A percentile compares a stretch with the other conserved stretches of the same genome.
Evolutionary conservation across 2,797 vertebrate species (phyloP).

Genomic region (Sebastes trivittatus): DNA sequence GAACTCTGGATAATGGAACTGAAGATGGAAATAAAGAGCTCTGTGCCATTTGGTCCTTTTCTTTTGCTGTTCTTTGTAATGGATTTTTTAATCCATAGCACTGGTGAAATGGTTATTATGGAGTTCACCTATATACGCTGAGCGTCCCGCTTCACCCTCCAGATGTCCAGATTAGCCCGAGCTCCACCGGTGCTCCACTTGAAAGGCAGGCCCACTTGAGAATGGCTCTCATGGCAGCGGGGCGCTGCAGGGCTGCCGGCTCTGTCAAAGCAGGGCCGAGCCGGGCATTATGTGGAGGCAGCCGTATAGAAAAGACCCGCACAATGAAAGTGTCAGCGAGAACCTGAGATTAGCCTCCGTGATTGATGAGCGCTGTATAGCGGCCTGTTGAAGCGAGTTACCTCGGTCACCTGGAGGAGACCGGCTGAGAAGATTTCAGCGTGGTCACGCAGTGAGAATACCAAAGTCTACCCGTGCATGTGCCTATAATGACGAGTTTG

Average conservation of each 20-base stretch:
- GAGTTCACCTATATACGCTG: slow-evolving; percentile 22
- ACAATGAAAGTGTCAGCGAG: slow-evolving; percentile 80
- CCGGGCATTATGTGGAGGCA: slow-evolving; percentile 74
- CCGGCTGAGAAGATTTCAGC: not conserved
- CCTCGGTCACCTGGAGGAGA: slow-evolving; percentile 72
- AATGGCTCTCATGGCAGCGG: slow-evolving; percentile 55
- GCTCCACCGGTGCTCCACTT: slow-evolving; percentile 50
- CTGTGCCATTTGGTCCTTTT: not conserved
- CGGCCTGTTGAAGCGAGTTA: slow-evolving; percentile 59
- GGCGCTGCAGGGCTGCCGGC: slow-evolving; percentile 57
- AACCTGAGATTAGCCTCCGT: slow-evolving; percentile 79
- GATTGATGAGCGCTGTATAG: slow-evolving; percentile 81
- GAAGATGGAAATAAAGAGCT: not conserved
- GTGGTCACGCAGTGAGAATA: not conserved
- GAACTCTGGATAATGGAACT: not conserved
- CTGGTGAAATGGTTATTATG: not conserved
- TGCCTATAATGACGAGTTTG: not conserved
- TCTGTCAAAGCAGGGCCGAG: slow-evolving; percentile 60
- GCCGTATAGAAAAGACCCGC: slow-evolving; percentile 66
- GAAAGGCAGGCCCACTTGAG: slow-evolving; percentile 58
- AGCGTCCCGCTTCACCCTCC: slow-evolving; percentile 37
- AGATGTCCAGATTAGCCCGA: slow-evolving; percentile 71
- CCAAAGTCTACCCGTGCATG: not conserved
- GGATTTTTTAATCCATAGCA: slow-evolving; percentile 7
- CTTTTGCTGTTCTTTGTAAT: not conserved